Evolutionary conservation across 2,113 vertebrate genomes (phyloP).

Genomic region (Eretmochelys imbricata): DNA sequence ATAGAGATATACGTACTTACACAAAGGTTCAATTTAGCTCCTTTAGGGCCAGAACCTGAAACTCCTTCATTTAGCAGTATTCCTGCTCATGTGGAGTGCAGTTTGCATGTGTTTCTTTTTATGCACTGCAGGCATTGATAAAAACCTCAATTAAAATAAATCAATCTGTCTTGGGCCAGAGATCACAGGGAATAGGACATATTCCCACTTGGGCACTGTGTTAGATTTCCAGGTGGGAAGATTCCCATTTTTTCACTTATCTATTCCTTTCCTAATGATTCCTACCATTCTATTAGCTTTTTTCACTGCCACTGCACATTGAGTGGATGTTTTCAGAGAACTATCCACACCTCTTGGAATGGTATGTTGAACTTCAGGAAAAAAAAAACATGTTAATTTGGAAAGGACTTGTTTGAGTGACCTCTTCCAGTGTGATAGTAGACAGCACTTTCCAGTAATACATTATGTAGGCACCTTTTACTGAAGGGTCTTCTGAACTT

Average conservation of each 20-base stretch:
- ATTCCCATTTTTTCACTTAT: not conserved
- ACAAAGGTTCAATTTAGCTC: not conserved
- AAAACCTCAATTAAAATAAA: not conserved
- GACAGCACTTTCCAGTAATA: not conserved
- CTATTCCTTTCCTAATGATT: too few species aligned
- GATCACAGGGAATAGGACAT: not conserved
- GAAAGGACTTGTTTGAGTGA: not conserved
- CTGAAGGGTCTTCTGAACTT: too few species aligned
- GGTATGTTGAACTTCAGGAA: not conserved
- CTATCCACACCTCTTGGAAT: not conserved
- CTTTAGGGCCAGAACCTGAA: not conserved
- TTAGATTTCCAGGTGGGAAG: not conserved
- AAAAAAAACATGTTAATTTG: not conserved
- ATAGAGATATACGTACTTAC: not conserved
- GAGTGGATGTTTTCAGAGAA: too few species aligned
- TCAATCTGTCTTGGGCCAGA: not conserved
- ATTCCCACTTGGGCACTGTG: not conserved
- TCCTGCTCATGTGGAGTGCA: not conserved
- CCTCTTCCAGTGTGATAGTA: not conserved
- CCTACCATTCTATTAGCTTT: too few species aligned
- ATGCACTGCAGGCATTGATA: not conserved
- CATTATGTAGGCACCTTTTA: too few species aligned
- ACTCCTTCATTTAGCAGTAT: not conserved
- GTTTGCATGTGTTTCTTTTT: not conserved
- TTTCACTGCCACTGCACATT: too few species aligned